phyloP scores from a whole-genome alignment of 2,797 vertebrate genomes.

The Sylvia borin region DNA sequence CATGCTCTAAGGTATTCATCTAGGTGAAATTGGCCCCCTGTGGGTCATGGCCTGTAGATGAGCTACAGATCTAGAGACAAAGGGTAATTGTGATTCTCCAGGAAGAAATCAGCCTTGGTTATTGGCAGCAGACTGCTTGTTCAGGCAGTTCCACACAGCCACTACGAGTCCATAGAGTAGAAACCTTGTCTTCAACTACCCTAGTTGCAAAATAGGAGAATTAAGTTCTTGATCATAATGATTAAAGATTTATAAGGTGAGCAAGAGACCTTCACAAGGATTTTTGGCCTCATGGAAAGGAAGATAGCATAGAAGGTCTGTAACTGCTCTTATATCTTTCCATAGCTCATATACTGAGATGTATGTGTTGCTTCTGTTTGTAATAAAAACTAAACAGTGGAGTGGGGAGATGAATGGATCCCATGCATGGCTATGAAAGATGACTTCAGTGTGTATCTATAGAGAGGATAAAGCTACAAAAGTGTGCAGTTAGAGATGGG shows the following conservation, averaged over 20 bases:
- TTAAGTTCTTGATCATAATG: neutral
- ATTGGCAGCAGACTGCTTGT: constrained; percentile 16
- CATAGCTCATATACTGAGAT: neutral
- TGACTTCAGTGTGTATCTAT: neutral
- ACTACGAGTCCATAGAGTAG: neutral
- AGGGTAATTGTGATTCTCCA: constrained; percentile 33
- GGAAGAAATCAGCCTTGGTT: constrained; percentile 47
- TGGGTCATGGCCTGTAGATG: constrained; percentile 21
- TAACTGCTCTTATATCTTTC: neutral
- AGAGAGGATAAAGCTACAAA: neutral
- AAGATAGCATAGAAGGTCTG: neutral
- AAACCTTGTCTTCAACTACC: neutral
- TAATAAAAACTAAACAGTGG: neutral
- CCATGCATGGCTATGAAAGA: neutral
- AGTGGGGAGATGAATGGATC: neutral
- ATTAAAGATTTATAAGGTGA: neutral
- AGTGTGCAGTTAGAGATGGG: neutral
- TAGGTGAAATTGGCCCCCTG: constrained; percentile 40
- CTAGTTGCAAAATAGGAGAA: neutral
- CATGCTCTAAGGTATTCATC: constrained; percentile 9
- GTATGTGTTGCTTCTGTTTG: neutral
- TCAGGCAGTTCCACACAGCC: constrained; percentile 7
- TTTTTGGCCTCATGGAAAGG: neutral
- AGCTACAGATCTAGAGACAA: constrained; percentile 16
- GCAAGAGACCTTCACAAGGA: neutral